phyloP scores from a whole-genome alignment of 2,113 vertebrate species.

The Cyprinus carpio region DNA sequence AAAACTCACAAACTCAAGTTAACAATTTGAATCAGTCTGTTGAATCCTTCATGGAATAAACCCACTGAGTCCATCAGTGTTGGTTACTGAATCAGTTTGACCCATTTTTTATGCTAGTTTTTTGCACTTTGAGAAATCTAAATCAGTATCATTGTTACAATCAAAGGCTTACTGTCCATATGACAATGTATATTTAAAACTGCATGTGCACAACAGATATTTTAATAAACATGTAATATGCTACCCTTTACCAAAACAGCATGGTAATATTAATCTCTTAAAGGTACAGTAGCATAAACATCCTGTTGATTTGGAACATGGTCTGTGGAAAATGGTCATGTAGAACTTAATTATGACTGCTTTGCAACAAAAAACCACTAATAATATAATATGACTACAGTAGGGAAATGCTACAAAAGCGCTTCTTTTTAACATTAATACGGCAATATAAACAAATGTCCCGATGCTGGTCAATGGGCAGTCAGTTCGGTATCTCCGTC shows the following conservation, averaged over 20 bases:
- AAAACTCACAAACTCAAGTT: neutral
- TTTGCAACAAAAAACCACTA: neutral
- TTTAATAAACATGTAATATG: neutral
- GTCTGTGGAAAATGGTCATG: neutral
- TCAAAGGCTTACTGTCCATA: neutral
- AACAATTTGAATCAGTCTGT: neutral
- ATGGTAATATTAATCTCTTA: neutral
- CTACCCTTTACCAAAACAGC: neutral
- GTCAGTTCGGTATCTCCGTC: conserved; percentile 23
- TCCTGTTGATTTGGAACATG: neutral
- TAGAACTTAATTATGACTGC: no score
- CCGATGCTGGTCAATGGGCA: neutral
- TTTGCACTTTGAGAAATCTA: neutral
- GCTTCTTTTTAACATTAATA: neutral
- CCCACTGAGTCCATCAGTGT: neutral
- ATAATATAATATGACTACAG: neutral
- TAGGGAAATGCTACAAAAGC: neutral
- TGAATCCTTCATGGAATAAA: neutral
- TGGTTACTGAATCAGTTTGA: no score
- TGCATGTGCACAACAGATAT: neutral
- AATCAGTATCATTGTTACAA: neutral
- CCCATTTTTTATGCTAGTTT: neutral
- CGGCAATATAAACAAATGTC: neutral
- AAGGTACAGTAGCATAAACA: neutral
- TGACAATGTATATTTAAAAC: neutral